Conservation (phyloP, 2,888 invertebrate species). For the Salpingus planirostris region DNA sequence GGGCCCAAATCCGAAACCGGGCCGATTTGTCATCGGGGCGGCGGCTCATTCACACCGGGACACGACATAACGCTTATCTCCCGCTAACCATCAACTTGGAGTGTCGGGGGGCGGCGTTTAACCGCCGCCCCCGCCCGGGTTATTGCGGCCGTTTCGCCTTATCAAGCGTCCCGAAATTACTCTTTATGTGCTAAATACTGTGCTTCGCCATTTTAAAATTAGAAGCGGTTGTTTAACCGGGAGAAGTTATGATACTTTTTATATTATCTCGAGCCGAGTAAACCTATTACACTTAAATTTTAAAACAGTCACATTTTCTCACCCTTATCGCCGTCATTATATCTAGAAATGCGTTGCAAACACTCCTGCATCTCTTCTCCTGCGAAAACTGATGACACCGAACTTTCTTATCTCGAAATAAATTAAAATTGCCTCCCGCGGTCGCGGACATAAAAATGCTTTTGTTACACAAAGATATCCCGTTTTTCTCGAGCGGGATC, state of each 20-base stretch:
- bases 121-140: conserved; percentile 18
- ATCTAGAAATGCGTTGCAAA: conserved; percentile 38
- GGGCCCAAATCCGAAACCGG: conserved; percentile 32
- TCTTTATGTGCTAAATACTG: conserved; percentile 35
- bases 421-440: conserved; percentile 24
- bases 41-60: no score
- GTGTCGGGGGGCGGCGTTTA: no score
- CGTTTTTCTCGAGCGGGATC: no score
- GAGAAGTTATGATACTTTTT: conserved; percentile 38
- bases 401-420: conserved; percentile 40
- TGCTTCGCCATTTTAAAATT: conserved; percentile 35
- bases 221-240: conserved; percentile 37
- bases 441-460: no score
- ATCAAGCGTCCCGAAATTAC: conserved; percentile 30
- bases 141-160: conserved; percentile 28
- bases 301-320: conserved; percentile 42
- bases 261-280: conserved; percentile 37
- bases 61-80: no score
- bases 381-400: conserved; percentile 38
- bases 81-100: no score
- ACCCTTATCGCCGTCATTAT: conserved; percentile 37
- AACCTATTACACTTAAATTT: conserved; percentile 43
- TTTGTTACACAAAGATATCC: no score
- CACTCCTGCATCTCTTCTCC: conserved; percentile 31
- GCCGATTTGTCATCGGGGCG: conserved; percentile 33